Conservation (phyloP, 2,113 vertebrate genomes). For the Tichodroma muraria region DNA sequence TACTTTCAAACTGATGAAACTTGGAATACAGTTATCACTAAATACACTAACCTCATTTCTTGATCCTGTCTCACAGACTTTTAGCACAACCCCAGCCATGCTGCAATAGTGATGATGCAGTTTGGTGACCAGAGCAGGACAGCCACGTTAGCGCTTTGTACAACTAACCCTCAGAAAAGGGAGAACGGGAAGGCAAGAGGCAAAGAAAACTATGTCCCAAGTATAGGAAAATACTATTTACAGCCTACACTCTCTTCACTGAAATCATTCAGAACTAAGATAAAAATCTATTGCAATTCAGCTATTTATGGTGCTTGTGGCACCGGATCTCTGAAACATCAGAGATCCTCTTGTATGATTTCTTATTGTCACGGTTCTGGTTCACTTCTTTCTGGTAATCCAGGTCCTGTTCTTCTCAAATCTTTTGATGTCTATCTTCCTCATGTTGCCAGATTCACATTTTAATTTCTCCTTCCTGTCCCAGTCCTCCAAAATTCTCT, state of each 20-base stretch:
- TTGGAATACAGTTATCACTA: neutral
- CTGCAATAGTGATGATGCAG: neutral
- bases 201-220: neutral
- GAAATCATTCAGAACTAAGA: neutral
- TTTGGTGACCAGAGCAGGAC: neutral
- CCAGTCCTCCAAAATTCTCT: neutral
- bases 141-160: neutral
- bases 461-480: neutral
- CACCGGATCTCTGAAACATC: neutral
- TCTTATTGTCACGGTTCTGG: neutral
- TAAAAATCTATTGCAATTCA: neutral
- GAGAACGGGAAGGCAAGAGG: neutral
- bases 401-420: neutral
- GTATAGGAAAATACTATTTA: neutral
- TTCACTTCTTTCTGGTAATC: neutral
- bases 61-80: neutral
- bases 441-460: neutral
- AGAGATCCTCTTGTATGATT: neutral
- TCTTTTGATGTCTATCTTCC: neutral
- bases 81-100: neutral
- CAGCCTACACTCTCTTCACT: neutral
- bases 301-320: neutral
- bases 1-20: neutral
- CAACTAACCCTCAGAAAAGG: neutral
- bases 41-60: neutral